Conservation (phyloP, 2,888 invertebrate species). For the Herminia tarsipennalis region DNA sequence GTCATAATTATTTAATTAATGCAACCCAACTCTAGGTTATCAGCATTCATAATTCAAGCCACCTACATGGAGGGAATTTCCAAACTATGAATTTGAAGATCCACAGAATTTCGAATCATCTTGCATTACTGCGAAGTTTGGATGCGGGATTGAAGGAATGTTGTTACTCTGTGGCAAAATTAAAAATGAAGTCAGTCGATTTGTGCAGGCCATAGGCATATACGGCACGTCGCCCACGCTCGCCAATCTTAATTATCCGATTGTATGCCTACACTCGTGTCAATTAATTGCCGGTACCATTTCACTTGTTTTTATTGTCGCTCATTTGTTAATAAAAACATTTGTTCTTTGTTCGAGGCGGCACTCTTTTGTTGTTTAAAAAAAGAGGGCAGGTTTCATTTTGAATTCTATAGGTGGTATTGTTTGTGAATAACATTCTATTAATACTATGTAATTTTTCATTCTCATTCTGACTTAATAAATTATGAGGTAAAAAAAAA, state of each 20-base stretch:
- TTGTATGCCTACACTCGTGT: constrained; percentile 63
- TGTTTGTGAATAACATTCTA: constrained; percentile 7
- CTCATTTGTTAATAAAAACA: constrained; percentile 44
- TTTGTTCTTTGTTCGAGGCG: constrained; percentile 36
- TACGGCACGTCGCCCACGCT: constrained; percentile 58
- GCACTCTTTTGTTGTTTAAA: constrained; percentile 22
- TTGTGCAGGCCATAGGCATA: constrained; percentile 32
- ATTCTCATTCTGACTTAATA: too few relatives aligned
- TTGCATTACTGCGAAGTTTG: constrained; percentile 18
- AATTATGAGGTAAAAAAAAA: too few relatives aligned
- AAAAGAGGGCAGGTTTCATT: constrained; percentile 16
- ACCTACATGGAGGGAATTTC: constrained; percentile 52
- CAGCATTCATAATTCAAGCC: constrained; percentile 69
- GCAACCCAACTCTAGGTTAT: constrained; percentile 68
- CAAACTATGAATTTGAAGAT: constrained; percentile 29
- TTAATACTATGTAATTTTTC: not conserved
- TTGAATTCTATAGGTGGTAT: constrained; percentile 12
- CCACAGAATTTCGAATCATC: constrained; percentile 3
- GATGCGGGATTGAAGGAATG: not conserved
- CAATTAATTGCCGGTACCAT: constrained; percentile 59
- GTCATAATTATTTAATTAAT: constrained; percentile 85
- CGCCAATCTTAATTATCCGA: constrained; percentile 66
- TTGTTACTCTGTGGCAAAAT: constrained; percentile 42
- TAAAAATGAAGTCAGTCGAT: constrained; percentile 53
- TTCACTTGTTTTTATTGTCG: constrained; percentile 44